Percentiles rank a stretch among this genome's conserved stretches.
These are phyloP conservation scores for Schizopygopsis malacanthus DNA, from an alignment of 2,797 vertebrate species.

Conservation along the genomic window DNA sequence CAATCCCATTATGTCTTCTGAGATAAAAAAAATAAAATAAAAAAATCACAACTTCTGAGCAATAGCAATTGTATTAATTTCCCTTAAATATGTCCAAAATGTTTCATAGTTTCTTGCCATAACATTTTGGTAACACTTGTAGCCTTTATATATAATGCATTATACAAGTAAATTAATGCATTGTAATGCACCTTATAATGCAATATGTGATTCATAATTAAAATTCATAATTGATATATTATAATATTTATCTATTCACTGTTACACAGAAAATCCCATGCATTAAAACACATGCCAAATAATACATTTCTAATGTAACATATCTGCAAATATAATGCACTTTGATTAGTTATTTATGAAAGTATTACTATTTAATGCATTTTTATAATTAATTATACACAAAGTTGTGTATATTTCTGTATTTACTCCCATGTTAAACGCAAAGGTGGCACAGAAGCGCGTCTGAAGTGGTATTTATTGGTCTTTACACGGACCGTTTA, in stretches of 20 bases:
- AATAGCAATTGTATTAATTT: not conserved
- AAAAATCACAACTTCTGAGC: not conserved
- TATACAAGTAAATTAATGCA: not conserved
- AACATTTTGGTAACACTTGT: not conserved
- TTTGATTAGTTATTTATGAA: not conserved
- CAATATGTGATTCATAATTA: not conserved
- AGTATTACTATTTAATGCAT: not conserved
- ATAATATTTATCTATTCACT: not conserved
- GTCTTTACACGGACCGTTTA: not conserved
- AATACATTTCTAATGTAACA: not conserved
- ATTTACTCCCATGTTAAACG: not conserved
- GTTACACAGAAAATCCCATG: not conserved
- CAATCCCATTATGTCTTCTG: not conserved
- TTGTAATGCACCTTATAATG: not conserved
- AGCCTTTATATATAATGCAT: not conserved
- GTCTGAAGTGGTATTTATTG: not conserved
- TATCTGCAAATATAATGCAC: not conserved
- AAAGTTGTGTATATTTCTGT: not conserved
- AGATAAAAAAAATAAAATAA: rapidly evolving
- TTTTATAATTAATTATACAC: not conserved
- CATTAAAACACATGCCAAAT: too few relatives aligned
- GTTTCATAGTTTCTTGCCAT: not conserved
- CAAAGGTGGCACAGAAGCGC: not conserved
- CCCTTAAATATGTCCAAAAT: not conserved
- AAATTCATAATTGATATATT: not conserved